Conservation (phyloP, 2,888 invertebrate genomes). For the Lasioglossum zephyrum region DNA sequence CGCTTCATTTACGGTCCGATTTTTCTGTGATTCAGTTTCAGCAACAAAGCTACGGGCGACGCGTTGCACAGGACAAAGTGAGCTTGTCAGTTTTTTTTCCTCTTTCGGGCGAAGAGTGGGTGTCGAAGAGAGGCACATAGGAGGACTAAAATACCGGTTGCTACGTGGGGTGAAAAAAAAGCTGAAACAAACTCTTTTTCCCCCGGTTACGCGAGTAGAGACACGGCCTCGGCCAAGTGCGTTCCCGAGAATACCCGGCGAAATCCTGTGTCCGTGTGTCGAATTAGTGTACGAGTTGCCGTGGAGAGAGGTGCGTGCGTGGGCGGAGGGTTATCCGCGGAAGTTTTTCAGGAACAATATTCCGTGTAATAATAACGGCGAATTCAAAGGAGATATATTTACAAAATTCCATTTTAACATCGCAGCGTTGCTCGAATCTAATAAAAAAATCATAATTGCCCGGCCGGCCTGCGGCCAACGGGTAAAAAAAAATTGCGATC, state of each 20-base stretch:
- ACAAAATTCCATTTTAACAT: neutral
- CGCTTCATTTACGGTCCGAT: constrained; percentile 46
- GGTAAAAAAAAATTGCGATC: too few species aligned
- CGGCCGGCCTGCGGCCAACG: neutral
- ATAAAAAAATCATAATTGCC: neutral
- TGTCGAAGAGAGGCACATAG: neutral
- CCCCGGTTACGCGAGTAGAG: neutral
- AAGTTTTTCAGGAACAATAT: neutral
- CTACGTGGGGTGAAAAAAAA: neutral
- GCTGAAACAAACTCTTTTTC: constrained; percentile 29
- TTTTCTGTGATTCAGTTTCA: constrained; percentile 48
- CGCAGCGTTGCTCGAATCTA: neutral
- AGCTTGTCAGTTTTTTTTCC: constrained; percentile 31
- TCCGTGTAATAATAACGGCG: neutral
- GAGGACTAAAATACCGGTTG: constrained; percentile 15
- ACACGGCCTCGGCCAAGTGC: neutral
- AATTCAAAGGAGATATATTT: neutral
- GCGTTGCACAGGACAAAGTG: constrained; percentile 39
- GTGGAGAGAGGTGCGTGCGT: neutral
- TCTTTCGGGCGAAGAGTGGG: neutral
- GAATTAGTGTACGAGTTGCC: neutral
- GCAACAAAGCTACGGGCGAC: constrained; percentile 37
- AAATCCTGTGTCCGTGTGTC: neutral
- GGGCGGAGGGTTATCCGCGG: neutral
- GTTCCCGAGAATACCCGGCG: neutral